Percentiles rank a stretch among this genome's conserved stretches.
phyloP scores from a whole-genome alignment of 2,113 vertebrate genomes.

The Paracanthobrama guichenoti region DNA sequence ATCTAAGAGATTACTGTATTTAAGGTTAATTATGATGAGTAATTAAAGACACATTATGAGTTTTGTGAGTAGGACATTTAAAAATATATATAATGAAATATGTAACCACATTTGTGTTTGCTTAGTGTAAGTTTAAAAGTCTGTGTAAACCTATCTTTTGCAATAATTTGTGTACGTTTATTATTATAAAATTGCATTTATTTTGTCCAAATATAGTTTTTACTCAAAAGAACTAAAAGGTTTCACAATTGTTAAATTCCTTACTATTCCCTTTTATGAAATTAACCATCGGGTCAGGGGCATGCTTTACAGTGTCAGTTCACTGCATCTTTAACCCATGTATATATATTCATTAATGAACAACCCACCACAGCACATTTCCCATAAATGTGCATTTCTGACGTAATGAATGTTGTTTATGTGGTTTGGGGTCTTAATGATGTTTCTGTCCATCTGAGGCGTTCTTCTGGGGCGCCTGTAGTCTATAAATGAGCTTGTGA shows the following conservation, averaged over 20 bases:
- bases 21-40: too few relatives aligned
- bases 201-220: not conserved
- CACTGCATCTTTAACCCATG: not conserved
- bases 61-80: too few relatives aligned
- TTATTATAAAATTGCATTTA: not conserved
- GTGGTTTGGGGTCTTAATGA: not conserved
- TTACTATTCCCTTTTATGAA: not conserved
- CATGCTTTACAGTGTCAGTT: not conserved
- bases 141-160: not conserved
- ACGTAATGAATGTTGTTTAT: not conserved
- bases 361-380: not conserved
- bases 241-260: not conserved
- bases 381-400: not conserved
- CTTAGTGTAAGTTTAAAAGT: not conserved
- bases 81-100: too few relatives aligned
- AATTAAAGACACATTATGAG: too few relatives aligned
- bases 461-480: not conserved
- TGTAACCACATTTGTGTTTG: too few relatives aligned
- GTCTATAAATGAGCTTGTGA: slow-evolving; percentile 38
- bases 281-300: not conserved
- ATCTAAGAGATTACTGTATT: too few relatives aligned
- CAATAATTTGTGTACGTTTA: not conserved
- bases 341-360: not conserved
- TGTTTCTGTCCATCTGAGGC: slow-evolving; percentile 1
- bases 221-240: not conserved